Percentiles rank a stretch among this genome's conserved stretches.
These are phyloP conservation scores for Drosophila seclusa DNA, from an alignment of 2,888 invertebrate genomes.

Conservation along the genomic window DNA sequence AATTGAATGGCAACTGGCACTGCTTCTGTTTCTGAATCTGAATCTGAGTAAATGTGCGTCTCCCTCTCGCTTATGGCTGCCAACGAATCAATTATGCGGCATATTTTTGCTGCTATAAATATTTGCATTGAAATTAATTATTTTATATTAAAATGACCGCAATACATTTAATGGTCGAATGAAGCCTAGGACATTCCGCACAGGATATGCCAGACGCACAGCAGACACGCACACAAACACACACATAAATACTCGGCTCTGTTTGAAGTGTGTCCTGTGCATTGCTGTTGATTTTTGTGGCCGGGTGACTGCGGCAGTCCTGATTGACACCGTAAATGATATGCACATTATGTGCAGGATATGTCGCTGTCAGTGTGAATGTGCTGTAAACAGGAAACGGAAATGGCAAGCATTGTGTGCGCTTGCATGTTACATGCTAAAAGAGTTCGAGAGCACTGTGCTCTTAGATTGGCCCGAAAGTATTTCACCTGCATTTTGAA, in stretches of 20 bases:
- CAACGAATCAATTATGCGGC: constrained; percentile 75
- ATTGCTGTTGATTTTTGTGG: constrained; percentile 64
- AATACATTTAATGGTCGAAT: constrained; percentile 74
- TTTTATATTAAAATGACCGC: constrained; percentile 81
- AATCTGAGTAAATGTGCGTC: constrained; percentile 9
- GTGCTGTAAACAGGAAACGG: constrained; percentile 71
- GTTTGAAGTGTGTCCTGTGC: constrained; percentile 37
- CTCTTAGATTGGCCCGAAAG: constrained; percentile 38
- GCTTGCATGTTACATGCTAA: constrained; percentile 22
- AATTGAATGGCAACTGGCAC: constrained; percentile 49
- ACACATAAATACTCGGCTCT: constrained; percentile 3
- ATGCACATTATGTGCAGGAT: constrained; percentile 76
- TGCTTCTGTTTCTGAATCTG: background rate
- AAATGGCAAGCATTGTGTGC: constrained; percentile 74
- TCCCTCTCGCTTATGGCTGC: constrained; percentile 28
- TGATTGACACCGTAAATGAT: constrained; percentile 78
- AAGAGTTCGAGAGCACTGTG: constrained; percentile 40
- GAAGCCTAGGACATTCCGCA: constrained; percentile 43
- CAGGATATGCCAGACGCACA: constrained; percentile 44
- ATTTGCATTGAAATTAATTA: constrained; percentile 81
- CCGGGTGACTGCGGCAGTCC: constrained; percentile 56
- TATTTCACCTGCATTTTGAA: constrained; percentile 42
- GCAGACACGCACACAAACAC: constrained; percentile 8
- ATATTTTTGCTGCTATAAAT: constrained; percentile 78
- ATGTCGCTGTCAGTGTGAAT: constrained; percentile 54